Conservation (phyloP, 2,113 vertebrate genomes). For the Polyodon spathula region DNA sequence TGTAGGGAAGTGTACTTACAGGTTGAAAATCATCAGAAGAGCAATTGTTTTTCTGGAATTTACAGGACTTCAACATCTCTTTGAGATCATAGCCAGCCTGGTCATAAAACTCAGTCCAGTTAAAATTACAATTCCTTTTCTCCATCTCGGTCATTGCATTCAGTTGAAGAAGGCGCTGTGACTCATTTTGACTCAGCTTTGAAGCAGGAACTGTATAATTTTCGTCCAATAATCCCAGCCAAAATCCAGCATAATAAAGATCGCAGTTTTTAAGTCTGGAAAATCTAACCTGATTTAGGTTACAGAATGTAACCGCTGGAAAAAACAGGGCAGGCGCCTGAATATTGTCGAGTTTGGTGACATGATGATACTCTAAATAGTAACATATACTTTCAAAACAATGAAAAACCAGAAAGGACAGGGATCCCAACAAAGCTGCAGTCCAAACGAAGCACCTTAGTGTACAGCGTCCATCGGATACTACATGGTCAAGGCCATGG, state of each 20-base stretch:
- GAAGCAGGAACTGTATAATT: slow-evolving; percentile 11
- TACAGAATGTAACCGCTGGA: slow-evolving; percentile 42
- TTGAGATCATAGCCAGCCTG: slow-evolving; percentile 38
- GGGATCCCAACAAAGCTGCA: slow-evolving; percentile 32
- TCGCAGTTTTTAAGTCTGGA: slow-evolving; percentile 33
- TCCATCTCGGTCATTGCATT: slow-evolving; percentile 15
- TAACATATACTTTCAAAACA: slow-evolving; percentile 19
- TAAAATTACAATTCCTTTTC: slow-evolving; percentile 27
- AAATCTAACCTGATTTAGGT: slow-evolving; percentile 41
- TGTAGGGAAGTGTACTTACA: slow-evolving; percentile 43
- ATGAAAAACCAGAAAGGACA: slow-evolving; percentile 32
- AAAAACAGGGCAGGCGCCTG: slow-evolving; percentile 20
- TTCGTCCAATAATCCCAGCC: slow-evolving; percentile 36
- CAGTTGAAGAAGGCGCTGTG: slow-evolving; percentile 23
- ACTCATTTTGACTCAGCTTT: slow-evolving; percentile 10
- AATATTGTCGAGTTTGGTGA: slow-evolving; percentile 45
- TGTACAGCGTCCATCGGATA: slow-evolving; percentile 21
- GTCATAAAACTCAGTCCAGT: slow-evolving; percentile 38
- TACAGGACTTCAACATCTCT: slow-evolving; percentile 53
- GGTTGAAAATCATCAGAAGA: slow-evolving; percentile 55
- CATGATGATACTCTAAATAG: slow-evolving; percentile 47
- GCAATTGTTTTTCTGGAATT: slow-evolving; percentile 38
- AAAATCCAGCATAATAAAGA: slow-evolving; percentile 38
- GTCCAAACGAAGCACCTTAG: slow-evolving; percentile 37
- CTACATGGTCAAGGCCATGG: slow-evolving; percentile 42